These are phyloP conservation scores for Diadromus collaris DNA, from an alignment of 2,888 invertebrate genomes.

Conservation along the genomic window DNA sequence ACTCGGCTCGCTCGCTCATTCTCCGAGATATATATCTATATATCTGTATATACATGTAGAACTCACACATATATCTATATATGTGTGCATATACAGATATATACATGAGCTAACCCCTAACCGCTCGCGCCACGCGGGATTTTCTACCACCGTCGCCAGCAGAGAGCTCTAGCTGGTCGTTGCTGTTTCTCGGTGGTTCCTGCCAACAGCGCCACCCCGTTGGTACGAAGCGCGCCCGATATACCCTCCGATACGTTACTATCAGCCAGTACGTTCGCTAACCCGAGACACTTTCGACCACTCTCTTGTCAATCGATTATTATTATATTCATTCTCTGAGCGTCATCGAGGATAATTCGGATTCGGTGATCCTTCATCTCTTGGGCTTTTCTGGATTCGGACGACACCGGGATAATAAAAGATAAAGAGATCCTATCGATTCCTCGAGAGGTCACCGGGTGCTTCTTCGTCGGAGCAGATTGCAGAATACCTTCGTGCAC, in stretches of 20 bases:
- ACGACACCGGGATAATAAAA: constrained; percentile 38
- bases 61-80: background rate
- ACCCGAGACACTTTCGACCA: constrained; percentile 26
- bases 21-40: constrained; percentile 17
- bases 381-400: background rate
- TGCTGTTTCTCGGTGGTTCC: constrained; percentile 22
- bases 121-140: constrained; percentile 54
- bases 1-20: constrained; percentile 67
- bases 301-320: constrained; percentile 16
- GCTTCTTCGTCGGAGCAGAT: constrained; percentile 41
- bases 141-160: constrained; percentile 48
- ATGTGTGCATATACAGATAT: background rate
- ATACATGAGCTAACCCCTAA: constrained; percentile 32
- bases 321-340: background rate
- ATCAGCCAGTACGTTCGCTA: constrained; percentile 57
- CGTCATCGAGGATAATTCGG: constrained; percentile 3
- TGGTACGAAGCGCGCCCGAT: constrained; percentile 39
- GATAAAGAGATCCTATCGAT: constrained; percentile 55
- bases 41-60: background rate
- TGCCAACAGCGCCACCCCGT: constrained; percentile 56
- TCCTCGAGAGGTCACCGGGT: constrained; percentile 56
- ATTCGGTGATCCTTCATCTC: background rate
- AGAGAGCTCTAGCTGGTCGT: constrained; percentile 34
- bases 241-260: constrained; percentile 60
- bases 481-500: constrained; percentile 44